Conservation (phyloP, 2,113 vertebrate genomes). For the Brachyhypopomus occidentalis region DNA sequence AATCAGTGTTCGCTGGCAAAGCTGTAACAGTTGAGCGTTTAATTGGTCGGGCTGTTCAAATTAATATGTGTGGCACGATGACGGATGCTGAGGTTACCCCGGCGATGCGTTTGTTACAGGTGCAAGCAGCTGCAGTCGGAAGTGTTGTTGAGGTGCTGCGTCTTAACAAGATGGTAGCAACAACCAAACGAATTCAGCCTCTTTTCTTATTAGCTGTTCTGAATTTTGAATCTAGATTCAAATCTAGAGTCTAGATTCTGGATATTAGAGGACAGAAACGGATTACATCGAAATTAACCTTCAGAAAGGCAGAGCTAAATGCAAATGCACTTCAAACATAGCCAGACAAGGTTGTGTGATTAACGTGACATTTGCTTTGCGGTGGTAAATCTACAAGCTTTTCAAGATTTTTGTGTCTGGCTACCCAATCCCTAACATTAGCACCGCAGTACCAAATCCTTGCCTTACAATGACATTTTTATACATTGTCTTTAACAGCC, state of each 20-base stretch:
- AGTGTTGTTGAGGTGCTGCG: slow-evolving; percentile 10
- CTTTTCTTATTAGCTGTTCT: neutral
- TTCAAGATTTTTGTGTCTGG: neutral
- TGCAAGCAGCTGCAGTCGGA: neutral
- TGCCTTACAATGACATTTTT: neutral
- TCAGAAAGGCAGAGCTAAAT: neutral
- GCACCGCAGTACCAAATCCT: neutral
- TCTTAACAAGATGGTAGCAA: slow-evolving; percentile 9
- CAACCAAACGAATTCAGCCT: neutral
- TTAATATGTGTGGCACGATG: slow-evolving; percentile 14
- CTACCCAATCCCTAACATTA: no score
- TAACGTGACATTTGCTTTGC: neutral
- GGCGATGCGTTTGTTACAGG: slow-evolving; percentile 25
- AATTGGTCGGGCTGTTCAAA: slow-evolving; percentile 2
- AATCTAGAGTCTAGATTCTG: neutral
- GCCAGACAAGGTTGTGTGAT: neutral
- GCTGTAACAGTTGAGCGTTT: slow-evolving; percentile 11
- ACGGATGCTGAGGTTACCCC: slow-evolving; percentile 16
- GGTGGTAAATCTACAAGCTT: neutral
- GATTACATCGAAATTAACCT: neutral
- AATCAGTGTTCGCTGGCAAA: slow-evolving; percentile 2
- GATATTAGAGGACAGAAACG: neutral
- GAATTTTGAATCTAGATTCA: no score
- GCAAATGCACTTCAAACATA: neutral
- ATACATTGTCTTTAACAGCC: neutral